Percentiles rank a stretch among this genome's conserved stretches.
Conservation (phyloP, 2,113 vertebrate species). For the Lichenostomus cassidix region DNA sequence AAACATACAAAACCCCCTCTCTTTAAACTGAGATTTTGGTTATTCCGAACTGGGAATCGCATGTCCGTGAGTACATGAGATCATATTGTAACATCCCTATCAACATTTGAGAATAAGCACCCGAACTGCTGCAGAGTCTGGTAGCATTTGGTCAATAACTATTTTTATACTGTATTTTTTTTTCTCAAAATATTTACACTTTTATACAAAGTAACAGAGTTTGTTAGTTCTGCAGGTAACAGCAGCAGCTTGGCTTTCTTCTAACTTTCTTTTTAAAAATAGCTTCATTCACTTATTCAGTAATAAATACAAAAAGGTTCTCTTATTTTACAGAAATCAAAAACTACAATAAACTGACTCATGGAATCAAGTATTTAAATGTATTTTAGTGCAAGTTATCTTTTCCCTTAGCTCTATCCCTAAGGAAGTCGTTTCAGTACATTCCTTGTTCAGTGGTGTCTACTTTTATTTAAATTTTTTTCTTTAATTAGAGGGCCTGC, state of each 20-base stretch:
- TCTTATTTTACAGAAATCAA: conserved; percentile 98
- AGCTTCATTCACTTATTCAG: conserved; percentile 99
- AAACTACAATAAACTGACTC: conserved; percentile 99
- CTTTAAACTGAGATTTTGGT: conserved; percentile 74
- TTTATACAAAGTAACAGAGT: conserved; percentile 98
- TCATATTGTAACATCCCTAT: conserved; percentile 88
- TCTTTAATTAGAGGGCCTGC: conserved; percentile 92
- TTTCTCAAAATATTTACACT: conserved; percentile 91
- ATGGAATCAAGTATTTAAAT: conserved; percentile 98
- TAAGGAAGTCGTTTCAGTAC: conserved; percentile 97
- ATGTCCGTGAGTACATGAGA: conserved; percentile 53
- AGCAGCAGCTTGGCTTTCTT: conserved; percentile 93
- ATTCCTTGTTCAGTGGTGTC: conserved; percentile 99
- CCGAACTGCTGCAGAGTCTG: conserved; percentile 93
- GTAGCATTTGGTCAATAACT: conserved; percentile 99
- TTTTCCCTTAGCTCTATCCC: conserved; percentile 93
- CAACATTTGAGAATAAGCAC: conserved; percentile 80
- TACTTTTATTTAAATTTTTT: conserved; percentile 86
- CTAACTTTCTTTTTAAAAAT: conserved; percentile 93
- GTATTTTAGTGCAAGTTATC: conserved; percentile 98
- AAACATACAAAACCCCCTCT: conserved; percentile 60
- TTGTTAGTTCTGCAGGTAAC: conserved; percentile 87
- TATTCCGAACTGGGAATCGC: conserved; percentile 44
- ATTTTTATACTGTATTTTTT: conserved; percentile 84
- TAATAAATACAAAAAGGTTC: conserved; percentile 99